Percentiles rank a stretch among this genome's conserved stretches.
phyloP scores from a whole-genome alignment of 2,113 vertebrate genomes.

The Cichladusa arquata region DNA sequence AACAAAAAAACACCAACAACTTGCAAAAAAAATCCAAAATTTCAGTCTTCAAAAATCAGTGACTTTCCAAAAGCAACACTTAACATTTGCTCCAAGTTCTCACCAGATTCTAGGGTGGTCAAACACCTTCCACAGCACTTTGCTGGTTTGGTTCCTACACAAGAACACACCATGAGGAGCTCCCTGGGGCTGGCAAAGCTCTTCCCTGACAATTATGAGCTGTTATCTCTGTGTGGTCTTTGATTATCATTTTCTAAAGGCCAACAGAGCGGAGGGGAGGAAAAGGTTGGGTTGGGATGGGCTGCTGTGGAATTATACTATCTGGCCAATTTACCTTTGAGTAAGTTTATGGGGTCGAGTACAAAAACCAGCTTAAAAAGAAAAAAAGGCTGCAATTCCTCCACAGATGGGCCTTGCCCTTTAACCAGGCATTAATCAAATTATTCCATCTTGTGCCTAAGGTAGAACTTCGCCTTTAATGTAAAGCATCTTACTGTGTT shows the following conservation, averaged over 20 bases:
- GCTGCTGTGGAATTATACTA: not conserved
- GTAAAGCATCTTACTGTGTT: not conserved
- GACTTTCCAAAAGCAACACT: not conserved
- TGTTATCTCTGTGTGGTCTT: slow-evolving; percentile 33
- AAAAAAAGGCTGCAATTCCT: not conserved
- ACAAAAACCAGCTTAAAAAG: not conserved
- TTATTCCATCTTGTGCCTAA: not conserved
- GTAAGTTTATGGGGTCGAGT: not conserved
- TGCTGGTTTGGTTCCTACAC: not conserved
- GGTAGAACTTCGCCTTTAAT: not conserved
- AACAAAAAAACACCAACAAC: no score
- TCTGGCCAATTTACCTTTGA: not conserved
- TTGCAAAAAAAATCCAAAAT: not conserved
- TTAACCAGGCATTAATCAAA: not conserved
- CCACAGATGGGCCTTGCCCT: not conserved
- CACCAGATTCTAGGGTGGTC: not conserved
- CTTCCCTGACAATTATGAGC: not conserved
- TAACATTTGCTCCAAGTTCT: not conserved
- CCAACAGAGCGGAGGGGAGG: not conserved
- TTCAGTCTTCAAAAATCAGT: not conserved
- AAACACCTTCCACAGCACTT: not conserved
- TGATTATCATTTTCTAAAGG: not conserved
- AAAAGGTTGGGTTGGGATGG: not conserved
- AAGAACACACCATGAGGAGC: not conserved
- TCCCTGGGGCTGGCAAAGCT: not conserved